These are phyloP conservation scores for Brenthis hecate DNA, from an alignment of 2,888 invertebrate genomes.

Conservation along the genomic window DNA sequence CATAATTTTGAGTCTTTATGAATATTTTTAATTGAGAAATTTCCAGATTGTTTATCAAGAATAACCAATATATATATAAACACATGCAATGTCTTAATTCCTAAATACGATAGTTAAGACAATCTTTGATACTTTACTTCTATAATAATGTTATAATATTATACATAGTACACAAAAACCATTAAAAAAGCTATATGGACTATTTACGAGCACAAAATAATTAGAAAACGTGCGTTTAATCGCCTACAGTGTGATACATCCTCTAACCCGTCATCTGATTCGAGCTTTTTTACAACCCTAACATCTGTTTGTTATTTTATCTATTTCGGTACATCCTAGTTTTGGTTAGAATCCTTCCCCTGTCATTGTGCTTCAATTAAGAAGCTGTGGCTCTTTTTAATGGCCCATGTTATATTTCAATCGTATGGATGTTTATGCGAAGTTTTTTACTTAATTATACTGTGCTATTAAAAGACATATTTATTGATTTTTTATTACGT, in stretches of 20 bases:
- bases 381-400: slow-evolving; percentile 64
- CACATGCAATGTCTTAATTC: too few species aligned
- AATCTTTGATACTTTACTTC: too few species aligned
- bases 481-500: background rate
- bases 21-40: too few species aligned
- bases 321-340: slow-evolving; percentile 71
- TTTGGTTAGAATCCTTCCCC: slow-evolving; percentile 49
- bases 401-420: slow-evolving; percentile 64
- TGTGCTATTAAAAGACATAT: slow-evolving; percentile 3
- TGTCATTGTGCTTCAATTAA: slow-evolving; percentile 75
- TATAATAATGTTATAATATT: too few species aligned
- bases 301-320: slow-evolving; percentile 75
- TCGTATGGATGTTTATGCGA: slow-evolving; percentile 50
- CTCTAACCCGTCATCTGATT: slow-evolving; percentile 55
- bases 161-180: background rate
- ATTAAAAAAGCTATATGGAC: background rate
- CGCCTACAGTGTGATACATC: slow-evolving; percentile 39
- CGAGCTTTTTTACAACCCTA: slow-evolving; percentile 58
- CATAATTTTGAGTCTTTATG: too few species aligned
- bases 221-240: slow-evolving; percentile 36
- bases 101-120: too few species aligned
- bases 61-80: too few species aligned
- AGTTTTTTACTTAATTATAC: slow-evolving; percentile 58
- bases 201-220: background rate
- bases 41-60: too few species aligned